Percentiles rank a stretch among this genome's conserved stretches.
Evolutionary conservation across 2,797 vertebrate species (phyloP).

Genomic region (Rhyacichthys aspro): DNA sequence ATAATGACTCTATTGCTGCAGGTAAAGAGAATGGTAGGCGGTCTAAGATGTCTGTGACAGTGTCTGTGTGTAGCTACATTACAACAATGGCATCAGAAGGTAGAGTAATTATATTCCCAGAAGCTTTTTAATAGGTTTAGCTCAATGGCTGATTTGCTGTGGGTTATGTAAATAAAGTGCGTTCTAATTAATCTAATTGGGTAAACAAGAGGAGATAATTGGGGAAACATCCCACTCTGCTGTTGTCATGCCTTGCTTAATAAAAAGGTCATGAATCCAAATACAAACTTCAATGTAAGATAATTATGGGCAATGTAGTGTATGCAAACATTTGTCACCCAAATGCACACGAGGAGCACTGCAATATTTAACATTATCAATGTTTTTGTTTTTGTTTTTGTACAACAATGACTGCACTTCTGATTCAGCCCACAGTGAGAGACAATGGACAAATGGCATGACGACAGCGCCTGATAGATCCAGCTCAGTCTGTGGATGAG

Average conservation of each 20-base stretch:
- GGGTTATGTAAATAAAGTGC: constrained; percentile 64
- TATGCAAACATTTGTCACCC: constrained; percentile 11
- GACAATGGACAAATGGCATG: constrained; percentile 41
- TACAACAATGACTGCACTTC: constrained; percentile 25
- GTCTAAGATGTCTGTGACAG: too few relatives aligned
- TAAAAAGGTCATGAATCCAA: constrained; percentile 42
- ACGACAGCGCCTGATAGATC: constrained; percentile 38
- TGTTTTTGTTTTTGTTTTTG: too few relatives aligned
- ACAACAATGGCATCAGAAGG: constrained; percentile 49
- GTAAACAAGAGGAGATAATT: constrained; percentile 63
- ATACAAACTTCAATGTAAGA: constrained; percentile 31
- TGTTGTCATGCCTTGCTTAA: constrained; percentile 35
- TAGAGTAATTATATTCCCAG: constrained; percentile 65
- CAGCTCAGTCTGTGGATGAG: constrained; percentile 46
- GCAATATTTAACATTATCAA: constrained; percentile 19
- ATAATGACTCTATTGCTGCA: too few relatives aligned
- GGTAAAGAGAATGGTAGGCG: too few relatives aligned
- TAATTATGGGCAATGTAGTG: constrained; percentile 2
- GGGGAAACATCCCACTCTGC: constrained; percentile 35
- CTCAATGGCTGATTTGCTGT: constrained; percentile 67
- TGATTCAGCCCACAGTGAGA: constrained; percentile 35
- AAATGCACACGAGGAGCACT: constrained; percentile 4
- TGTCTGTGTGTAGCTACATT: constrained; percentile 24
- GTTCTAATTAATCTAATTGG: constrained; percentile 73
- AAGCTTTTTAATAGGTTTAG: constrained; percentile 62